Percentiles rank a stretch among this genome's conserved stretches.
phyloP scores from a whole-genome alignment of 2,797 vertebrate species.

The Tokudaia muenninki region DNA sequence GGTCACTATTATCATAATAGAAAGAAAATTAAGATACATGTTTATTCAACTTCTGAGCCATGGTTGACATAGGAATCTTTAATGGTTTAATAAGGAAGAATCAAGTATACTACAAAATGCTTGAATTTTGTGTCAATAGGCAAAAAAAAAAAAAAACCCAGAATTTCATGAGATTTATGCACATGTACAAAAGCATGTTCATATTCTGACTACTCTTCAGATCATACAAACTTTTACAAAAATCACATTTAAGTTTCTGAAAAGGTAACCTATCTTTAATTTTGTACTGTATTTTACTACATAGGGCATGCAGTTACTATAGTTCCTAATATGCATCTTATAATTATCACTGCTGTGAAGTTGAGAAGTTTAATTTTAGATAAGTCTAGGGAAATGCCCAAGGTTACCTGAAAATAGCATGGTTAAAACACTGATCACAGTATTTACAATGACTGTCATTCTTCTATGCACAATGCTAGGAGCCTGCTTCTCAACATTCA shows the following conservation, averaged over 20 bases:
- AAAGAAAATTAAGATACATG: not conserved
- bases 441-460: not conserved
- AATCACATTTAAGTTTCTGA: conserved; percentile 33
- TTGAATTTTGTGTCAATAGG: conserved; percentile 18
- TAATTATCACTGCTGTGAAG: not conserved
- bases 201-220: not conserved
- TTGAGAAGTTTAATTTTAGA: conserved; percentile 46
- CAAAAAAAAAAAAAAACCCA: conserved; percentile 32
- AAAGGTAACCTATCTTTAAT: not conserved
- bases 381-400: not conserved
- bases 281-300: not conserved
- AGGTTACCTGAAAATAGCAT: not conserved
- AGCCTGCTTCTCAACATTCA: not conserved
- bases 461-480: not conserved
- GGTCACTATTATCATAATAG: not conserved
- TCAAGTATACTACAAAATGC: not conserved
- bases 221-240: not conserved
- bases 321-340: not conserved
- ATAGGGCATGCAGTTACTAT: not conserved
- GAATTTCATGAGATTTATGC: not conserved
- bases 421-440: conserved; percentile 9
- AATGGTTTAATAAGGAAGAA: not conserved
- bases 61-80: not conserved
- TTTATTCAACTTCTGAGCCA: not conserved
- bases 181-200: not conserved